Percentiles rank a stretch among this genome's conserved stretches.
phyloP scores from a whole-genome alignment of 2,113 vertebrate genomes.

The Heliornis fulica region DNA sequence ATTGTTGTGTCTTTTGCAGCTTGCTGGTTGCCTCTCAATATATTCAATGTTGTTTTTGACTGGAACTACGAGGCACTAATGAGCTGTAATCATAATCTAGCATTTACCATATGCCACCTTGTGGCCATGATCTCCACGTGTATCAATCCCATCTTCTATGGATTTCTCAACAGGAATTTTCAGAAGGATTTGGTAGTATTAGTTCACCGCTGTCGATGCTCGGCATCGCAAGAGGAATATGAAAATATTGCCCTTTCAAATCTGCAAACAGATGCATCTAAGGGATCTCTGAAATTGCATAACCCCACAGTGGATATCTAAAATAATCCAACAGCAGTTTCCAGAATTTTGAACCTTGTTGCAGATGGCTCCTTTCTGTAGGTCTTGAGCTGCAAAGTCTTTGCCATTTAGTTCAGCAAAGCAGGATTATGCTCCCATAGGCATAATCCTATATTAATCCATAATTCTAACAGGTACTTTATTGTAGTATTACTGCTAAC shows the following conservation, averaged over 20 bases:
- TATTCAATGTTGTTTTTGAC: constrained; percentile 78
- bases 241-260: constrained; percentile 75
- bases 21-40: constrained; percentile 77
- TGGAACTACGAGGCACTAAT: constrained; percentile 74
- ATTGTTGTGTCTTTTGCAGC: constrained; percentile 70
- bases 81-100: constrained; percentile 73
- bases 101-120: constrained; percentile 75
- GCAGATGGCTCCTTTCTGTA: not conserved
- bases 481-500: not conserved
- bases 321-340: constrained; percentile 26
- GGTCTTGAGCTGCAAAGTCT: not conserved
- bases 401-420: not conserved
- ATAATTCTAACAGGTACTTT: not conserved
- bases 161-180: constrained; percentile 80
- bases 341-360: not conserved
- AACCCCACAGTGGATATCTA: constrained; percentile 36
- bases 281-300: constrained; percentile 63
- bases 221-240: constrained; percentile 57
- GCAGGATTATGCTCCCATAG: not conserved
- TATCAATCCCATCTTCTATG: constrained; percentile 78
- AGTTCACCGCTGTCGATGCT: constrained; percentile 60
- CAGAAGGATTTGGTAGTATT: constrained; percentile 74
- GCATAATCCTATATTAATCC: not conserved
- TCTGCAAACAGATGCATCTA: constrained; percentile 67
- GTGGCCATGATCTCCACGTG: constrained; percentile 76